Percentiles rank a stretch among this genome's conserved stretches.
Evolutionary conservation across 2,888 invertebrate species (phyloP).

Genomic region (Apamea anceps): DNA sequence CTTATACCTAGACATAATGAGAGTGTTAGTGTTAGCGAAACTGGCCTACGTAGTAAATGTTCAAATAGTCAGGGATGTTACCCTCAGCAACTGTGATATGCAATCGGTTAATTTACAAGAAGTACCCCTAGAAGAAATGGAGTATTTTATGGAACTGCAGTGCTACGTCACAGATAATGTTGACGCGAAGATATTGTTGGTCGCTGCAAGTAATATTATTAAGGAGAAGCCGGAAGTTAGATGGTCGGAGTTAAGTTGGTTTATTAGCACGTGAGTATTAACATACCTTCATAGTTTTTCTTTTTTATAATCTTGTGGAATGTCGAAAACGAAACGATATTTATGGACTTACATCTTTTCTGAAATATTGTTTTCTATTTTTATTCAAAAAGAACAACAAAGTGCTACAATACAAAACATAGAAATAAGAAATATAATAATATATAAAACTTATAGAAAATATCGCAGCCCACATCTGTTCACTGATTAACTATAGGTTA

Average conservation of each 20-base stretch:
- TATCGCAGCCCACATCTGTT: too few relatives aligned
- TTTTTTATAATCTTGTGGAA: neutral
- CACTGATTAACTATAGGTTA: too few relatives aligned
- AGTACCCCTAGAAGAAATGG: constrained; percentile 79
- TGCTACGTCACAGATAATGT: constrained; percentile 90
- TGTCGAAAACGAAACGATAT: neutral
- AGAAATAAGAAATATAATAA: too few relatives aligned
- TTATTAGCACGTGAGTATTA: constrained; percentile 91
- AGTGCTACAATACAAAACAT: too few relatives aligned
- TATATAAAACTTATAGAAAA: too few relatives aligned
- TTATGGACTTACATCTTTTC: neutral
- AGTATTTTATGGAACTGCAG: constrained; percentile 88
- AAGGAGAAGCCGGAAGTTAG: constrained; percentile 91
- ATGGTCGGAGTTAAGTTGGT: constrained; percentile 94
- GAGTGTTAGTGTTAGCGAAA: constrained; percentile 81
- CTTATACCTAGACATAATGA: constrained; percentile 83
- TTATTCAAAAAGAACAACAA: too few relatives aligned
- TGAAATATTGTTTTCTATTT: neutral
- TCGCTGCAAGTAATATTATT: constrained; percentile 91
- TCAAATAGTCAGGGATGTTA: constrained; percentile 85
- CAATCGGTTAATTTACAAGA: constrained; percentile 82
- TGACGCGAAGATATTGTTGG: constrained; percentile 90
- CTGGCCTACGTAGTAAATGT: constrained; percentile 86
- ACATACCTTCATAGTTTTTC: neutral
- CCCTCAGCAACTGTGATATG: constrained; percentile 83